phyloP scores from a whole-genome alignment of 2,888 invertebrate species.

The Xanthostigma xanthostigma region DNA sequence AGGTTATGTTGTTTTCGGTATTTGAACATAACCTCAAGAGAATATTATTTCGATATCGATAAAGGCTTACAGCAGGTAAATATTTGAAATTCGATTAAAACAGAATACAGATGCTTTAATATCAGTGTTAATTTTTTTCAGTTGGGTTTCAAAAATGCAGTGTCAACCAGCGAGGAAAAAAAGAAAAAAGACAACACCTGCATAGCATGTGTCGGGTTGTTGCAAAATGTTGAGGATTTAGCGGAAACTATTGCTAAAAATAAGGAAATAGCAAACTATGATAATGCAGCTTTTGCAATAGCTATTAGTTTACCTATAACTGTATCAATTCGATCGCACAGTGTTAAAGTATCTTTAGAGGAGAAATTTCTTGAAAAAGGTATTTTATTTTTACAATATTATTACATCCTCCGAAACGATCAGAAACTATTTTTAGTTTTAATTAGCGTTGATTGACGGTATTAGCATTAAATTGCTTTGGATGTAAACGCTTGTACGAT shows the following conservation, averaged over 20 bases:
- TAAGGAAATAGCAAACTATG: constrained; percentile 39
- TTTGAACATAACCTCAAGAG: constrained; percentile 39
- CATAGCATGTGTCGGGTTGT: constrained; percentile 53
- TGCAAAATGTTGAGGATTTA: constrained; percentile 41
- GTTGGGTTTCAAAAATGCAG: constrained; percentile 5
- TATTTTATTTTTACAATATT: constrained; percentile 16
- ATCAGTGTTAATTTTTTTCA: constrained; percentile 8
- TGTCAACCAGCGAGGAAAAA: constrained; percentile 22
- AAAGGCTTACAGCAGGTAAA: constrained; percentile 35
- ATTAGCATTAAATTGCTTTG: too few relatives aligned
- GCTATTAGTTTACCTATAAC: constrained; percentile 57
- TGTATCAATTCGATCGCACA: constrained; percentile 48
- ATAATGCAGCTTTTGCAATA: constrained; percentile 47
- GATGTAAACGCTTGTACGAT: too few relatives aligned
- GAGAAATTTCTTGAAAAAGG: constrained; percentile 36
- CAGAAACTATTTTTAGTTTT: too few relatives aligned
- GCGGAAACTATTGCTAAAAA: constrained; percentile 36
- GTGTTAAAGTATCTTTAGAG: constrained; percentile 41
- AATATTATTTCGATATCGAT: constrained; percentile 36
- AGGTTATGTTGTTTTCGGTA: constrained; percentile 53
- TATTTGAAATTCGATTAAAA: neutral
- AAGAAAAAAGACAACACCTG: constrained; percentile 40
- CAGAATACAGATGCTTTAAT: neutral
- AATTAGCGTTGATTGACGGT: too few relatives aligned
- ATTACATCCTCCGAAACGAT: neutral